phyloP scores from a whole-genome alignment of 1,140 invertebrate species.

The Drosophila ironensis region DNA sequence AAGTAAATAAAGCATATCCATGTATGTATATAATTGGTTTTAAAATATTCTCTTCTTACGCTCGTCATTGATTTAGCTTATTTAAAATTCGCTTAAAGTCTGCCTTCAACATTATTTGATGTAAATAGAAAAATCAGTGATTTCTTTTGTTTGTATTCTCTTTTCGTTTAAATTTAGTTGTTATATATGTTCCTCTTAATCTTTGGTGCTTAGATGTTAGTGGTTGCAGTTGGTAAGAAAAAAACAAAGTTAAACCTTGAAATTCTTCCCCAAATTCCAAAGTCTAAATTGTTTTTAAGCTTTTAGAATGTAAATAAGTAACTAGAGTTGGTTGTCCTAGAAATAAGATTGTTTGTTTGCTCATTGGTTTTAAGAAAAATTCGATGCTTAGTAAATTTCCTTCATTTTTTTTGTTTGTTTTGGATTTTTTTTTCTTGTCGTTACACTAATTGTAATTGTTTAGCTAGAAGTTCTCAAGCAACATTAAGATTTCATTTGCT shows the following conservation, averaged over 20 bases:
- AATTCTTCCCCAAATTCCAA: conserved; percentile 82
- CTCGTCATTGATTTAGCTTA: conserved; percentile 49
- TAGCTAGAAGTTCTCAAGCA: conserved; percentile 42
- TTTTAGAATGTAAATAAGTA: conserved; percentile 46
- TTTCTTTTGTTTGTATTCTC: conserved; percentile 32
- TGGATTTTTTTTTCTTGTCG: conserved; percentile 5
- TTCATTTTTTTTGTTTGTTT: conserved; percentile 24
- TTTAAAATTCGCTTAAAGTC: conserved; percentile 72
- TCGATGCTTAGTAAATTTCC: conserved; percentile 76
- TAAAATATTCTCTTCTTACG: conserved; percentile 54
- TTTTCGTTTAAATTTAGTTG: conserved; percentile 30
- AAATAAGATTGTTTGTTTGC: conserved; percentile 78
- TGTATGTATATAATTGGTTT: conserved; percentile 68
- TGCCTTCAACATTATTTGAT: conserved; percentile 73
- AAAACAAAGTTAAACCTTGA: conserved; percentile 72
- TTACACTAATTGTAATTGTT: conserved; percentile 38
- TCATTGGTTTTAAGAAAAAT: conserved; percentile 65
- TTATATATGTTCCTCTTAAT: conserved; percentile 38
- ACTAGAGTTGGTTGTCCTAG: conserved; percentile 54
- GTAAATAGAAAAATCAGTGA: conserved; percentile 78
- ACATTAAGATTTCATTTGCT: conserved; percentile 26
- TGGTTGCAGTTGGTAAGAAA: conserved; percentile 24
- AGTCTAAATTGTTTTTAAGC: conserved; percentile 57
- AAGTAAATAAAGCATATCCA: conserved; percentile 79
- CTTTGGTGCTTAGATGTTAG: conserved; percentile 47